Percentiles rank a stretch among this genome's conserved stretches.
These are phyloP conservation scores for Microtus montanus DNA, from an alignment of 2,113 vertebrate genomes.

Conservation along the genomic window DNA sequence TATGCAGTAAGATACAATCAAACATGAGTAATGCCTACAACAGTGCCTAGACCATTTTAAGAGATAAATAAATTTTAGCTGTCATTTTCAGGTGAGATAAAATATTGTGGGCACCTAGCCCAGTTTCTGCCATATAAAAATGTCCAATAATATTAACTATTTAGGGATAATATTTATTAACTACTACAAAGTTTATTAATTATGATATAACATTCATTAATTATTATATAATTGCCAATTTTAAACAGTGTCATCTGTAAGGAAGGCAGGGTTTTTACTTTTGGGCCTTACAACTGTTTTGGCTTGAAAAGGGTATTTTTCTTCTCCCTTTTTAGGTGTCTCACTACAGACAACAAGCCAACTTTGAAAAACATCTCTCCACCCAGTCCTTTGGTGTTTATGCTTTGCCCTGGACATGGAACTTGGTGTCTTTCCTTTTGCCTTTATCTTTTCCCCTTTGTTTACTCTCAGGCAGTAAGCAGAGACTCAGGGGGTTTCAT, in stretches of 20 bases:
- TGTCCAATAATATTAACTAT: not conserved
- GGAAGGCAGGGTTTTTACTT: constrained; percentile 41
- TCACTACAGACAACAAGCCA: not conserved
- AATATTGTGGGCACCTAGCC: not conserved
- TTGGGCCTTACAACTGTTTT: not conserved
- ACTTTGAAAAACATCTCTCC: not conserved
- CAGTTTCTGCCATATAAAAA: not conserved
- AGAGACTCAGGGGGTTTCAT: not conserved
- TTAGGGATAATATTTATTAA: not conserved
- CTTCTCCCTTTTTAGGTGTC: not conserved
- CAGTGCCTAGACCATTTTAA: not conserved
- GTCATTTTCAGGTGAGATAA: not conserved
- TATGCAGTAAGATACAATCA: not conserved
- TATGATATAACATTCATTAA: not conserved
- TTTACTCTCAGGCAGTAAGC: not conserved
- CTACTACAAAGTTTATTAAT: not conserved
- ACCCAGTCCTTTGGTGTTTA: constrained; percentile 6
- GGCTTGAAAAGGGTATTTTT: not conserved
- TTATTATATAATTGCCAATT: not conserved
- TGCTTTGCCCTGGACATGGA: not conserved
- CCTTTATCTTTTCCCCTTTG: not conserved
- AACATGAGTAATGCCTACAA: not conserved
- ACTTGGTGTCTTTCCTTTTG: not conserved
- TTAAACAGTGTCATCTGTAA: not conserved
- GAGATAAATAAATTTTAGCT: not conserved